Evolutionary conservation across 2,797 vertebrate species (phyloP).

Genomic region (Numenius phaeopus): DNA sequence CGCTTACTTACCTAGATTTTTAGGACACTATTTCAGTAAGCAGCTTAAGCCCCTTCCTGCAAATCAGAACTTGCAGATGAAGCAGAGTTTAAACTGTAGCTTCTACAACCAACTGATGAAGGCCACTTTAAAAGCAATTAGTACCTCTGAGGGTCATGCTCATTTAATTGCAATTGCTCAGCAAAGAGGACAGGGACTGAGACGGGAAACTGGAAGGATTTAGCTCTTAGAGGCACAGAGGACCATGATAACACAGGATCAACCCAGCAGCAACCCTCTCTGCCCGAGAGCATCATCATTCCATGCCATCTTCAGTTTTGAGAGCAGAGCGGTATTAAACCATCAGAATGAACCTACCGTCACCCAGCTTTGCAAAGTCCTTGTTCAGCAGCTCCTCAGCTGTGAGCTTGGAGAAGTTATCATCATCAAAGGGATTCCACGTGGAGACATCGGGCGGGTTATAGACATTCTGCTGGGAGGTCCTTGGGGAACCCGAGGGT

Average conservation of each 20-base stretch:
- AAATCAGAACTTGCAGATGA: not conserved
- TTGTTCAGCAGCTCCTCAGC: slow-evolving; percentile 98
- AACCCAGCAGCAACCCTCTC: not conserved
- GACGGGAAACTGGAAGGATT: not conserved
- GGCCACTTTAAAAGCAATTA: not conserved
- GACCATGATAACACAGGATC: accelerated
- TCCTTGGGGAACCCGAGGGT: slow-evolving; percentile 95
- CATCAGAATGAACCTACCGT: slow-evolving; percentile 80
- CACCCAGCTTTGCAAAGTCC: slow-evolving; percentile 94
- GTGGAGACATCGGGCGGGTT: slow-evolving; percentile 84
- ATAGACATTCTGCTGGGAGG: slow-evolving; percentile 96
- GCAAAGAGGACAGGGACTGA: not conserved
- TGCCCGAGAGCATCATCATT: not conserved
- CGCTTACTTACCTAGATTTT: not conserved
- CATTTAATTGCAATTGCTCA: not conserved
- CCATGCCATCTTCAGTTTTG: accelerated
- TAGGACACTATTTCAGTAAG: not conserved
- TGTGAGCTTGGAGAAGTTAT: slow-evolving; percentile 98
- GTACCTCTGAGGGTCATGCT: not conserved
- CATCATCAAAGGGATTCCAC: slow-evolving; percentile 98
- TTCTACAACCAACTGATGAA: not conserved
- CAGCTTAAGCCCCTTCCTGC: not conserved
- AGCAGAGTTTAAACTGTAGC: not conserved
- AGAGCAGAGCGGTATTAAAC: not conserved
- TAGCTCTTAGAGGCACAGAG: not conserved